Base-by-base conservation (phyloP, 2,888 invertebrate species). In the Pyrochroa serraticornis region DNA sequence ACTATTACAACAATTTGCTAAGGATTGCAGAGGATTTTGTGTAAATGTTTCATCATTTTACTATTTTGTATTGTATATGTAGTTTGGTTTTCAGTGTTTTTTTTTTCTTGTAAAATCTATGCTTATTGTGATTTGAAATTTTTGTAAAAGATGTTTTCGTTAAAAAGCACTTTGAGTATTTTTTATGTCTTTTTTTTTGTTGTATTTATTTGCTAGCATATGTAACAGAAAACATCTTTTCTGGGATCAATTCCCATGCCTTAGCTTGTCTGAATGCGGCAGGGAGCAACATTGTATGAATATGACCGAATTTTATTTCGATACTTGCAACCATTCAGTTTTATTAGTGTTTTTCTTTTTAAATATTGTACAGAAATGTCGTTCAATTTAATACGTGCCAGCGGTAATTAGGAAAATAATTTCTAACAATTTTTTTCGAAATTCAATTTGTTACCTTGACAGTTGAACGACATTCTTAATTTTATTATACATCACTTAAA, bases 1-100 rank as follows among this genome's bases (percentile, higher is more conserved):
- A 66, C 60, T 64, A 33, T 54, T 65, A 54, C 62, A 67, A 62
- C 67, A 69, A 70, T 67, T 60, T 67, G 66, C 66, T 64, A 64
- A 60, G 67, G 65, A 63, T 66, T 60, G 65, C 66, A 63, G 65
- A 61, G 57, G 44, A 46, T 39, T 50, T 51, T 13, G 22, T 45
- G 42, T 43, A 42, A 6, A 43, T 37, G 36, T 41, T 46, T 56
- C 22, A 30, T 39, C 43, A 44, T 7, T 43, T 52, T 48, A 48
- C 34, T 22, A 49, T 47, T 56, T 56, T 34, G 38, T 44, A 56
- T 56, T 37, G 45, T 30, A 22, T 5, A 5, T 22, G 22, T 22
- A 22, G 44, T 47, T 51, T 53, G 46, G 33, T 42, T 58, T 58
- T 36, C 10, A 14, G 52, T 58, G 53, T 38, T 41, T 51, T 38